phyloP scores from a whole-genome alignment of 1,140 invertebrate species.

The honey bee (Apis mellifera) region Amel_HAv3.1 CM009931.2:18781501-18782000 shows the following conservation, averaged over 20 bases:
- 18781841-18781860: conserved; percentile 25
- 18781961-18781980: background rate
- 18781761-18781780: conserved; percentile 39
- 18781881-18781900: background rate
- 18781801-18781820: background rate
- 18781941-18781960: background rate
- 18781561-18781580: conserved; percentile 35
- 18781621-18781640: conserved; percentile 20
- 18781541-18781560: background rate
- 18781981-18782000: no score
- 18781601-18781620: background rate
- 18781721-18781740: conserved; percentile 41
- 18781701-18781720: conserved; percentile 38
- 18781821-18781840: conserved; percentile 16
- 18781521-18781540: conserved; percentile 23
- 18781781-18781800: conserved; percentile 24
- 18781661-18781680: conserved; percentile 32
- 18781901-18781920: background rate
- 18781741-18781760: background rate
- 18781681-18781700: conserved; percentile 22
- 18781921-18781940: no score
- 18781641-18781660: conserved; percentile 23
- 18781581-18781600: conserved; percentile 18
- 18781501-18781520: background rate
- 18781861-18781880: background rate